phyloP scores from a whole-genome alignment of 2,888 invertebrate species.

The Catocala nupta region DNA sequence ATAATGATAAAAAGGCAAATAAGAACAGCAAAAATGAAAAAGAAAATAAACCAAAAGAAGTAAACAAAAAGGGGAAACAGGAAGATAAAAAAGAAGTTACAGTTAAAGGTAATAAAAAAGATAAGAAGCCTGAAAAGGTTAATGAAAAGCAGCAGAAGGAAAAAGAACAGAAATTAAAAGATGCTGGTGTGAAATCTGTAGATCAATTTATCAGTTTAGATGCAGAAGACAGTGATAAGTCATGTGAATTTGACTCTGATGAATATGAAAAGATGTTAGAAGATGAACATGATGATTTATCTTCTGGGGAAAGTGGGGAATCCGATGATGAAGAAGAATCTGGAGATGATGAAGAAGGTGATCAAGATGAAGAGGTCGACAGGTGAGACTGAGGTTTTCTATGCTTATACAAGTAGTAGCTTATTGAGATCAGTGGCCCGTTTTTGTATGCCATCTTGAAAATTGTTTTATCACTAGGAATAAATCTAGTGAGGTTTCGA shows the following conservation, averaged over 20 bases:
- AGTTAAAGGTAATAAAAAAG: constrained; percentile 30
- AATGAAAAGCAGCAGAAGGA: constrained; percentile 61
- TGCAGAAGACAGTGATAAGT: constrained; percentile 67
- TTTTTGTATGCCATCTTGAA: too few relatives aligned
- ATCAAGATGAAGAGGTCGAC: constrained; percentile 45
- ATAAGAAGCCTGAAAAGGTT: constrained; percentile 31
- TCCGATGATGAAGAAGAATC: constrained; percentile 42
- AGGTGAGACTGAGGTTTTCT: background rate
- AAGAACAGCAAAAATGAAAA: constrained; percentile 33
- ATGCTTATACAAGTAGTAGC: too few relatives aligned
- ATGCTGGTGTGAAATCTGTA: constrained; percentile 63
- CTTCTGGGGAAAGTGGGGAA: constrained; percentile 43
- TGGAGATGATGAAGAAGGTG: constrained; percentile 37
- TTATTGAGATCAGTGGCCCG: too few relatives aligned
- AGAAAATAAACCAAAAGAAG: constrained; percentile 33
- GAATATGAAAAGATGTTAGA: constrained; percentile 72
- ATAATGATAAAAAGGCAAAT: constrained; percentile 33
- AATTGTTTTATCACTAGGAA: too few relatives aligned
- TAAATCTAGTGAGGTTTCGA: too few relatives aligned
- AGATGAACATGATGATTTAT: constrained; percentile 58
- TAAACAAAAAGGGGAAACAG: constrained; percentile 32
- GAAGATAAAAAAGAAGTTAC: constrained; percentile 36
- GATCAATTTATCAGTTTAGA: constrained; percentile 69
- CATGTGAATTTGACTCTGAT: constrained; percentile 76
- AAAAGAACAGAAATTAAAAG: constrained; percentile 63